These are phyloP conservation scores for Arvicanthis niloticus DNA, from an alignment of 2,113 vertebrate species.

Conservation along the genomic window DNA sequence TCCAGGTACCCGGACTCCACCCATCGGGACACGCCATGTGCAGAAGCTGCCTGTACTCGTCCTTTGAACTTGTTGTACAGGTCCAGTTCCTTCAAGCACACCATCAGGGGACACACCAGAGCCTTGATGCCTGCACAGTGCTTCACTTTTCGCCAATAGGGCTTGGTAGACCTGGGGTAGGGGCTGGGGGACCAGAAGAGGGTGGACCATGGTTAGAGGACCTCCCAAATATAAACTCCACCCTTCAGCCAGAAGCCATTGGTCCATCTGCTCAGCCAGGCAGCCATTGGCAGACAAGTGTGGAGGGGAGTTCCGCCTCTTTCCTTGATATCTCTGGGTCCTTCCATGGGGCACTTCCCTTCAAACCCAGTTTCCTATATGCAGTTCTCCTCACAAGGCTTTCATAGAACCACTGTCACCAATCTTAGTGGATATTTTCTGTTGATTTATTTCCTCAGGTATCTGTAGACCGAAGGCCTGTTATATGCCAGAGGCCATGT, in stretches of 20 bases:
- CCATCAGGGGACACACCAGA: conserved; percentile 85
- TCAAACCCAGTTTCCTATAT: not conserved
- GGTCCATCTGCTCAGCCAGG: not conserved
- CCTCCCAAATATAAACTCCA: not conserved
- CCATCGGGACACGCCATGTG: conserved; percentile 28
- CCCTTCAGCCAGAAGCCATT: not conserved
- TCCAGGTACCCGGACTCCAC: conserved; percentile 76
- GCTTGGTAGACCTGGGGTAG: conserved; percentile 57
- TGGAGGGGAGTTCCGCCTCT: not conserved
- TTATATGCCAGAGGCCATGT: not conserved
- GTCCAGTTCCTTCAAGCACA: conserved; percentile 80
- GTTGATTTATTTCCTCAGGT: not conserved
- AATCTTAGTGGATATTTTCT: not conserved
- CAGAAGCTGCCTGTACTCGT: conserved; percentile 74
- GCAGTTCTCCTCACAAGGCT: not conserved
- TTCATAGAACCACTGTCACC: accelerated
- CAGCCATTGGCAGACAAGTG: not conserved
- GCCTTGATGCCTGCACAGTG: conserved; percentile 73
- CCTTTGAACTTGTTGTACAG: conserved; percentile 75
- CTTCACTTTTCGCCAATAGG: conserved; percentile 77
- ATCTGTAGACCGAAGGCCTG: not conserved
- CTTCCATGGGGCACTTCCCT: not conserved
- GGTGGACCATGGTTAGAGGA: not conserved
- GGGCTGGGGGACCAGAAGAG: not conserved
- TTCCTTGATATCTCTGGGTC: not conserved